Percentiles rank a stretch among this genome's conserved stretches.
Evolutionary conservation across 2,797 vertebrate genomes (phyloP).

Genomic region (Danio tinwini): DNA sequence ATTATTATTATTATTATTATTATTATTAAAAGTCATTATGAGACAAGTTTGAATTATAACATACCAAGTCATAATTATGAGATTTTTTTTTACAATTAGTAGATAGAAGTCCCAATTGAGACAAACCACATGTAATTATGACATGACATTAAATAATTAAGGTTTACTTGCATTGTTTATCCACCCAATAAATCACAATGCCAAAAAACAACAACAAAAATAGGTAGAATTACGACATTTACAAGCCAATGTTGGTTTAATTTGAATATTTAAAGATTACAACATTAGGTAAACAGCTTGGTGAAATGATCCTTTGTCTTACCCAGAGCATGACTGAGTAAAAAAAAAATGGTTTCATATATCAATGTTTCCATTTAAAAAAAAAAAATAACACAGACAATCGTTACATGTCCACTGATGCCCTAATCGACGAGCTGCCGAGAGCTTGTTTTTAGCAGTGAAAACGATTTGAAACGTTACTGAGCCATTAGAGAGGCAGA

Average conservation of each 20-base stretch:
- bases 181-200: no score
- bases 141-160: no score
- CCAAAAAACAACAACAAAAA: no score
- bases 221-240: neutral
- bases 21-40: no score
- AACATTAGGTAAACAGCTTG: neutral
- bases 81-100: no score
- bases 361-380: constrained; percentile 34
- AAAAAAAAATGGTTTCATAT: constrained; percentile 12
- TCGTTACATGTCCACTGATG: constrained; percentile 29
- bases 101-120: no score
- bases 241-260: neutral
- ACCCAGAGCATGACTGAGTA: neutral
- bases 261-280: neutral
- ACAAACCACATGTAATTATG: no score
- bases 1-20: no score
- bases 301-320: neutral
- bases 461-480: constrained; percentile 47
- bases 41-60: no score
- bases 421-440: constrained; percentile 18
- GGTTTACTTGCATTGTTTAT: no score
- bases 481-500: constrained; percentile 58
- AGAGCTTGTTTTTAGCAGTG: constrained; percentile 34
- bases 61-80: no score
- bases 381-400: neutral